Percentiles rank a stretch among this genome's conserved stretches.
Evolutionary conservation across 2,797 vertebrate species (phyloP).

Genomic region (Ceryle rudis): DNA sequence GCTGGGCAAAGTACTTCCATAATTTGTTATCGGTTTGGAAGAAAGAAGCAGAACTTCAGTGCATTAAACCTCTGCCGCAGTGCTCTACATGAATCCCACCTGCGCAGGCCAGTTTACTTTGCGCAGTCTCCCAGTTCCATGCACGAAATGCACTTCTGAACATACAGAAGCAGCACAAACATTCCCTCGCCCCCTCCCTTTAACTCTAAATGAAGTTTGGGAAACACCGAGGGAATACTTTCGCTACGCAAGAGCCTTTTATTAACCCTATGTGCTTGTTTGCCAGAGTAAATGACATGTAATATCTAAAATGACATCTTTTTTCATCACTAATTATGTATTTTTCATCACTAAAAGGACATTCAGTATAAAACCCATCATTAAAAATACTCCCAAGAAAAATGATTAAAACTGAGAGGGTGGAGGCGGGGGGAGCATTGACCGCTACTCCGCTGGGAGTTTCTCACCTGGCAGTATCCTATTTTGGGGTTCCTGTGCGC

Average conservation of each 20-base stretch:
- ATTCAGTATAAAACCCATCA: not conserved
- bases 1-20: not conserved
- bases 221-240: not conserved
- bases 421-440: not conserved
- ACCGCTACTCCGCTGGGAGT: fast-evolving
- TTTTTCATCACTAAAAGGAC: not conserved
- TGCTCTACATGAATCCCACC: not conserved
- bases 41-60: not conserved
- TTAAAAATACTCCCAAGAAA: not conserved
- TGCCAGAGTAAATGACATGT: not conserved
- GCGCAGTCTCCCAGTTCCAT: not conserved
- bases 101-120: not conserved
- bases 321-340: not conserved
- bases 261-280: not conserved
- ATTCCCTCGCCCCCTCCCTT: not conserved
- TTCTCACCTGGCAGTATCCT: slow-evolving; percentile 95
- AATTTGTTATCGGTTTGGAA: not conserved
- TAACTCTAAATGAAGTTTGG: not conserved
- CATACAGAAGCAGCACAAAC: not conserved
- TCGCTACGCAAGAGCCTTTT: not conserved
- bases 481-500: slow-evolving; percentile 95
- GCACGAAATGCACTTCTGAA: not conserved
- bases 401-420: too few relatives aligned
- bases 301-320: not conserved
- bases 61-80: not conserved